These are phyloP conservation scores for Apodemia zela DNA, from an alignment of 2,888 invertebrate species.

Conservation along the genomic window DNA sequence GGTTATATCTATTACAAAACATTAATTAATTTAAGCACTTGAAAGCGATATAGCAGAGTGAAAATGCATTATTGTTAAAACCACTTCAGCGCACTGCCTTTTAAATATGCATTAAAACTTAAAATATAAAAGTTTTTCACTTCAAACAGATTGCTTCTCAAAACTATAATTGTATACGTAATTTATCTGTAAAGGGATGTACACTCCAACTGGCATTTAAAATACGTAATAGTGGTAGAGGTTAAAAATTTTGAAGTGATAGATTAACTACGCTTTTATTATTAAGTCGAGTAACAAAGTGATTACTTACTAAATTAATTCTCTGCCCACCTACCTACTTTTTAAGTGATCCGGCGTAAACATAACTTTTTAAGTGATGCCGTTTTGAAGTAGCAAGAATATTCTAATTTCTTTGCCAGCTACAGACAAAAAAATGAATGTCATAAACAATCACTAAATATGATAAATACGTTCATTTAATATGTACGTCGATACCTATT, in stretches of 20 bases:
- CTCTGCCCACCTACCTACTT: too few relatives aligned
- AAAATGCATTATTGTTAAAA: slow-evolving; percentile 3
- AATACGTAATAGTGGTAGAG: background rate
- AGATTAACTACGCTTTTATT: too few relatives aligned
- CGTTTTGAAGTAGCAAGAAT: too few relatives aligned
- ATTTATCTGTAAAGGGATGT: background rate
- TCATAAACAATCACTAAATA: too few relatives aligned
- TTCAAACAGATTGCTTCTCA: slow-evolving; percentile 11
- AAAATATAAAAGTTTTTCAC: background rate
- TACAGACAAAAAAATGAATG: too few relatives aligned
- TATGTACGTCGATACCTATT: too few relatives aligned
- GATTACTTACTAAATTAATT: too few relatives aligned
- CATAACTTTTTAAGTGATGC: too few relatives aligned
- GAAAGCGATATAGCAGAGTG: background rate
- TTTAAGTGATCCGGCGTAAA: too few relatives aligned
- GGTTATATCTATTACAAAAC: background rate
- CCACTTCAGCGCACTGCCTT: background rate
- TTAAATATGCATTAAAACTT: background rate
- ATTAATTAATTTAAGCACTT: background rate
- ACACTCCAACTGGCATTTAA: background rate
- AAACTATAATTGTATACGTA: background rate
- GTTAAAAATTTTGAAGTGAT: background rate
- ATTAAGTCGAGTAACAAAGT: too few relatives aligned
- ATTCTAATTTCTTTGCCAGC: too few relatives aligned
- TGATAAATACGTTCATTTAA: too few relatives aligned